Evolutionary conservation across 2,888 invertebrate genomes (phyloP).

Genomic region (Elysia crispata): DNA sequence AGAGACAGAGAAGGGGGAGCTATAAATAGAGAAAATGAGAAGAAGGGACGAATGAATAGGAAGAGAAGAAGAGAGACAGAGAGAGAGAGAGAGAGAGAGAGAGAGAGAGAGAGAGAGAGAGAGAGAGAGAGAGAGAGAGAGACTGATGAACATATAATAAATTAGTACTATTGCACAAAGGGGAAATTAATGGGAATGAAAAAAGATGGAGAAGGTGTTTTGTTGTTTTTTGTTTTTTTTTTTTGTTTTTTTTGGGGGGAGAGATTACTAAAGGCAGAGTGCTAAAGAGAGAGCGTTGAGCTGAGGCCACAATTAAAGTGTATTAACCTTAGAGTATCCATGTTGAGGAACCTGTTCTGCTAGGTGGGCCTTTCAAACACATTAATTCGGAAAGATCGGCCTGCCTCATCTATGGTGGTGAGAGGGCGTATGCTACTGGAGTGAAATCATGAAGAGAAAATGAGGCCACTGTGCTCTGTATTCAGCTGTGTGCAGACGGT

Average conservation of each 20-base stretch:
- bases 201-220: neutral
- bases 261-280: neutral
- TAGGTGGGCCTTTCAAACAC: too few relatives aligned
- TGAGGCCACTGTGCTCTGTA: too few relatives aligned
- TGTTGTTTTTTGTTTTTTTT: too few relatives aligned
- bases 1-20: too few relatives aligned
- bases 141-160: too few relatives aligned
- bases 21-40: conserved; percentile 13
- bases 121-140: neutral
- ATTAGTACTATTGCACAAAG: too few relatives aligned
- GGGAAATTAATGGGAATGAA: conserved; percentile 12
- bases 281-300: neutral
- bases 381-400: too few relatives aligned
- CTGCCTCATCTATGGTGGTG: too few relatives aligned
- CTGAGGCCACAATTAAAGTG: neutral
- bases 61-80: neutral
- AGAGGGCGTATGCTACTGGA: too few relatives aligned
- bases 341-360: neutral
- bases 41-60: neutral
- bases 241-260: too few relatives aligned
- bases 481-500: too few relatives aligned
- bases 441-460: too few relatives aligned
- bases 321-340: neutral
- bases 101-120: neutral
- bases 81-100: neutral